Evolutionary conservation across 2,888 invertebrate genomes (phyloP).

Genomic region (Junonia oenone): DNA sequence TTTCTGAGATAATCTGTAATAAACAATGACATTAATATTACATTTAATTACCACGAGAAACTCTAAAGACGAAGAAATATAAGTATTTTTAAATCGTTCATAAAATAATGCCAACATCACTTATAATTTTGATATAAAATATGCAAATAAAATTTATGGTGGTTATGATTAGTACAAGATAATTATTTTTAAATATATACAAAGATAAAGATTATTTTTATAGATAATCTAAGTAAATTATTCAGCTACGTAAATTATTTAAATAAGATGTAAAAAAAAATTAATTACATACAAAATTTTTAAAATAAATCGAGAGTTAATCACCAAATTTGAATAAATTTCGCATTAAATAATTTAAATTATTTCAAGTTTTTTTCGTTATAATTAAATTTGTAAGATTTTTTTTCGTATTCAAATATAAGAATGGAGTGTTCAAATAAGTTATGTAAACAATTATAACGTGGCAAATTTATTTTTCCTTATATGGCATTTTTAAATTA

Average conservation of each 20-base stretch:
- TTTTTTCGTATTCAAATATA: neutral
- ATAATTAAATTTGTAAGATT: neutral
- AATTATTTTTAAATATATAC: neutral
- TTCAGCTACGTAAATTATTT: neutral
- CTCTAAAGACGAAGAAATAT: neutral
- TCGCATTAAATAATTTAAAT: neutral
- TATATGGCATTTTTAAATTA: slow-evolving; percentile 26
- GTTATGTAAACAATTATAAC: slow-evolving; percentile 12
- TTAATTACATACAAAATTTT: slow-evolving; percentile 18
- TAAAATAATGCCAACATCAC: neutral
- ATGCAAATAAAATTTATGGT: neutral
- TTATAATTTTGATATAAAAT: neutral
- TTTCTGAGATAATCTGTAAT: too few relatives aligned
- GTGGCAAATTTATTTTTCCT: slow-evolving; percentile 24
- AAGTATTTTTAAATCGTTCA: neutral
- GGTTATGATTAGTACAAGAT: neutral
- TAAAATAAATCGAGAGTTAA: neutral
- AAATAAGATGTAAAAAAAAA: slow-evolving; percentile 3
- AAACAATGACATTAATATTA: too few relatives aligned
- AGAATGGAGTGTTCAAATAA: slow-evolving; percentile 12
- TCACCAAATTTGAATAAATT: neutral
- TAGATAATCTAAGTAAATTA: neutral
- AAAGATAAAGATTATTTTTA: too few relatives aligned
- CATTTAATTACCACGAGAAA: neutral
- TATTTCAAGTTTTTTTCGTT: neutral